Base-by-base conservation (phyloP, 2,113 vertebrate genomes). In the Prionailurus viverrinus region DNA sequence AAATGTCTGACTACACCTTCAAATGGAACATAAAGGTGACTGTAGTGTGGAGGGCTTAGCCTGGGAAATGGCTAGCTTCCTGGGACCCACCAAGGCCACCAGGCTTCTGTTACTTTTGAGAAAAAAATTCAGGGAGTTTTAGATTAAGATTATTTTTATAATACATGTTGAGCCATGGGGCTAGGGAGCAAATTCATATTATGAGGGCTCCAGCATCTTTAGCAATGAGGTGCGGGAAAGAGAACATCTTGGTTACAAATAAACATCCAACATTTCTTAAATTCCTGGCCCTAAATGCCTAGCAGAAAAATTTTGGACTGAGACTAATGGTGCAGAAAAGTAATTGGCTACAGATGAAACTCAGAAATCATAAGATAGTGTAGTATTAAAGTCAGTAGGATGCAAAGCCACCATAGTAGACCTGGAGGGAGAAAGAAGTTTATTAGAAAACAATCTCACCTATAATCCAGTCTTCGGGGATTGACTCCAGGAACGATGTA, bases 121-220 rank as follows among this genome's bases (percentile, higher is more conserved):
- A 73, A 27, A 66, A 66, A 41, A 58, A 90, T 83, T 69, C 48
- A 74, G 33, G 51, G 27, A 79, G 39, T 55, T 41, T 31, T 45
- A 39, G 51, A 66, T 19, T 36, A 55, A 61, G 55, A 65, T 86
- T 79, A 86, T 84, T 83, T 92, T 87, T 96, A 74, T 58, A 89
- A 53, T 78, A 27, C 15, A 85, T 71, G 13, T 55, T 79, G 39
- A 66, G 11, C 87, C n/a, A 80, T 69, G 80, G 29, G 63, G 2
- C 11, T 78, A 94, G 85, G 66, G 41, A 79, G 18, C 53, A 82
- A 65, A 85, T 25, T 33, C 58, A 78, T 69, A 21, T 15, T 76
- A 27, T 15, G 8, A 92, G 36, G 82, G 27, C 76, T 41, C 41
- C 16, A 45, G 4, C 10, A 31, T 51, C 71, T 45, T 91, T 82